phyloP scores from a whole-genome alignment of 2,797 vertebrate species.

The Gallirallus australis region DNA sequence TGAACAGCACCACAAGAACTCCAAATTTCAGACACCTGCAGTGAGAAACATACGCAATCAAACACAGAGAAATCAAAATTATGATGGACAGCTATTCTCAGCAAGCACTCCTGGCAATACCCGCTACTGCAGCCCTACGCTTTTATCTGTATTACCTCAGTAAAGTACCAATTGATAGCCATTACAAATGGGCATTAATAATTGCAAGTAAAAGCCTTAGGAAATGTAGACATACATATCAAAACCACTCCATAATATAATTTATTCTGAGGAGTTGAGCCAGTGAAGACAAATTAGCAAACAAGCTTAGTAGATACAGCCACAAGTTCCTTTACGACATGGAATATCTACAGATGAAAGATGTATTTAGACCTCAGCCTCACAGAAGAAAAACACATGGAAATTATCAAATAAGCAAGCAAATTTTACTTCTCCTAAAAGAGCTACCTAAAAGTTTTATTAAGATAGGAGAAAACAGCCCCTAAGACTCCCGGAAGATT shows the following conservation, averaged over 20 bases:
- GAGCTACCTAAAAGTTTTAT: neutral
- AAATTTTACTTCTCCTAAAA: neutral
- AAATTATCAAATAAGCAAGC: neutral
- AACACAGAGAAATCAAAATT: neutral
- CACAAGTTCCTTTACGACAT: neutral
- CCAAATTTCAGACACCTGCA: neutral
- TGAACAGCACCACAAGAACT: neutral
- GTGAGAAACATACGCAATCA: neutral
- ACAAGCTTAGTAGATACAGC: neutral
- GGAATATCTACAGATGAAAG: neutral
- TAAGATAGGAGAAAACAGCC: neutral
- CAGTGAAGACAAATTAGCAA: slow-evolving; percentile 1
- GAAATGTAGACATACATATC: slow-evolving; percentile 4
- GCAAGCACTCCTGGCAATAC: neutral
- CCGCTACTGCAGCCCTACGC: neutral
- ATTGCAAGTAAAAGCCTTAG: slow-evolving; percentile 27
- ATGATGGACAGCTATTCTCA: neutral
- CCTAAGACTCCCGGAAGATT: neutral
- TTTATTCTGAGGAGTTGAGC: neutral
- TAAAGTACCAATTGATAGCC: slow-evolving; percentile 15
- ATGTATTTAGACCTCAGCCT: neutral
- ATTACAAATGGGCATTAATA: slow-evolving; percentile 54
- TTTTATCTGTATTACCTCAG: slow-evolving; percentile 32
- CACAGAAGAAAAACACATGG: neutral
- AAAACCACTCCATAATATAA: neutral